Percentiles rank a stretch among this genome's conserved stretches.
These are phyloP conservation scores for Cyprinodon variegatus DNA, from an alignment of 2,113 vertebrate genomes.

Conservation along the genomic window DNA sequence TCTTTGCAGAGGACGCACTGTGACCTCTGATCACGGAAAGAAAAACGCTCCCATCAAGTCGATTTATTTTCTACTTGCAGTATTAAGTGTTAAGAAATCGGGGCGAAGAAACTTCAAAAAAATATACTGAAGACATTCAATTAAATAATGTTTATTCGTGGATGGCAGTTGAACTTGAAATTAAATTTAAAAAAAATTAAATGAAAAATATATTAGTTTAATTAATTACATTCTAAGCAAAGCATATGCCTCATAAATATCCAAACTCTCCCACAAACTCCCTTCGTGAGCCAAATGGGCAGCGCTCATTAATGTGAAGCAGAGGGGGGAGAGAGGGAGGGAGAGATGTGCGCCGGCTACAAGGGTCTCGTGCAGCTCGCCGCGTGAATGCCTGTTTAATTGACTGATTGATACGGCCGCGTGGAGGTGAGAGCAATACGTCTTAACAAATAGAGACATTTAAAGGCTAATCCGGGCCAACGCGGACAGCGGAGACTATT, in stretches of 20 bases:
- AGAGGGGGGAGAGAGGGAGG: conserved; percentile 10
- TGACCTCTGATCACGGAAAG: conserved; percentile 31
- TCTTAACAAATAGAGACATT: conserved; percentile 82
- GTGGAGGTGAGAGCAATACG: conserved; percentile 77
- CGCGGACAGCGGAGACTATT: conserved; percentile 56
- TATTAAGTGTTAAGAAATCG: background rate
- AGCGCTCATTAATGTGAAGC: conserved; percentile 13
- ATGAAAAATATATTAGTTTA: background rate
- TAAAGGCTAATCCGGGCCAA: conserved; percentile 78
- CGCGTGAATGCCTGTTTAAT: conserved; percentile 80
- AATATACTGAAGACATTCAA: background rate
- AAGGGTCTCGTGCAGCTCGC: conserved; percentile 61
- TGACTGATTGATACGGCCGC: conserved; percentile 82
- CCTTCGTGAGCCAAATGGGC: conserved; percentile 4
- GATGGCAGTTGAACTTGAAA: background rate
- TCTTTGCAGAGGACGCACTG: conserved; percentile 36
- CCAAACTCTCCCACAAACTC: conserved; percentile 7
- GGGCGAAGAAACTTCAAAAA: background rate
- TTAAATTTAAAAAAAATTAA: background rate
- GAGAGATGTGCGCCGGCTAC: conserved; percentile 48
- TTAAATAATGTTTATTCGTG: background rate
- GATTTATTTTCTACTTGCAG: background rate
- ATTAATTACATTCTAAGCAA: background rate
- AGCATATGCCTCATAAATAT: background rate
- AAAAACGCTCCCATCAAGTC: conserved; percentile 8